Conservation (phyloP, 2,113 vertebrate species). For the Microcebus ravelobensis region DNA sequence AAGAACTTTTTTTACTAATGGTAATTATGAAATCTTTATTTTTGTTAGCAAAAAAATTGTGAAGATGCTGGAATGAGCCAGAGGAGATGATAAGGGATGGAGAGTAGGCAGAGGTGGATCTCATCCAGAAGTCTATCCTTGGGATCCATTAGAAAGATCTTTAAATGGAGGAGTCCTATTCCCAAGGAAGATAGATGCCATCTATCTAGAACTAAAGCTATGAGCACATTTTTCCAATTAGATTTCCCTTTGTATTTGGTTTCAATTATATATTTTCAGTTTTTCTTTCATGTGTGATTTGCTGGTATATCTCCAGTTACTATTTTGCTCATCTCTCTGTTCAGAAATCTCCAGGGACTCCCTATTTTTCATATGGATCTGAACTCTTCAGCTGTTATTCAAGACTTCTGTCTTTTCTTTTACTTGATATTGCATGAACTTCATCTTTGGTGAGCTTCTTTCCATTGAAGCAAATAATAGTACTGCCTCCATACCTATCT, state of each 20-base stretch:
- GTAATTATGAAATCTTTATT: background rate
- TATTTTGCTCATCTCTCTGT: conserved; percentile 34
- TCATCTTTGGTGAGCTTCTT: background rate
- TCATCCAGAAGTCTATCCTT: no score
- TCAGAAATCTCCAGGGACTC: background rate
- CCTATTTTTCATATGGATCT: background rate
- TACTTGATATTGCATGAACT: background rate
- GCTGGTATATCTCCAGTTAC: conserved; percentile 11
- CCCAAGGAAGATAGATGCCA: background rate
- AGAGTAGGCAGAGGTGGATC: background rate
- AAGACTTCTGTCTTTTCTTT: background rate
- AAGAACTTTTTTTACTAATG: background rate
- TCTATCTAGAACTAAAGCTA: background rate
- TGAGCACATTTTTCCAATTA: background rate
- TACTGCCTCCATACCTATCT: background rate
- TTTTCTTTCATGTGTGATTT: background rate
- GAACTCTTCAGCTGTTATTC: background rate
- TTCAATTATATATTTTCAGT: background rate
- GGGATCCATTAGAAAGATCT: background rate
- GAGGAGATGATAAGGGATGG: background rate
- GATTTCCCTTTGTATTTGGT: background rate
- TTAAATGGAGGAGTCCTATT: background rate
- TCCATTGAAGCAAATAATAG: background rate
- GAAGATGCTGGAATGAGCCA: background rate
- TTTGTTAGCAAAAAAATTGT: background rate